Evolutionary conservation across 2,888 invertebrate species (phyloP), one percentile per base, ranked within the genome.

Genomic region (Drosophila neonasuta): DNA sequence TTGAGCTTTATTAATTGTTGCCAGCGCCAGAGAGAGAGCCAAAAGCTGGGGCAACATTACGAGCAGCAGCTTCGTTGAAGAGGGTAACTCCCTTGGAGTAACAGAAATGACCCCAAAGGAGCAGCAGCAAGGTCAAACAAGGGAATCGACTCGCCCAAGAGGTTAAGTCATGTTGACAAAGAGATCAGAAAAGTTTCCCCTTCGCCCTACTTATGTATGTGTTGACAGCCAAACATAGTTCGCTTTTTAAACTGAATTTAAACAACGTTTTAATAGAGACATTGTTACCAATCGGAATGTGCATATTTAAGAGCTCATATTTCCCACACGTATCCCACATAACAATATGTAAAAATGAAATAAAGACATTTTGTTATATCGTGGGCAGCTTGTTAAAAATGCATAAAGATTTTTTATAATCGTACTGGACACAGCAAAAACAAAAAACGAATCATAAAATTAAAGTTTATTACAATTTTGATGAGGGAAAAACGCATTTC

Each of bases 1-100:
- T 71, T 80, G 79, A 80, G 86, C 84, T 78, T 83, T 80, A 80
- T 80, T 80, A 86, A 80, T 80, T 80, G 86, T 75, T 55, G 50
- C 70, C 62, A 36, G 5, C 6, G 24, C 24, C 32, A 36, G 36
- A 24, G 34, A n/a, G 15, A 24, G 24, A 55, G 54, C 49, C n/a
- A 59, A 46, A 51, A 50, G 20, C 32, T 58, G 24, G 52, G 42
- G 32, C 32, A 8, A 32, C 32, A 32, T 32, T 32, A 32, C 39
- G n/a, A 36, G 36, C 2, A 15, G 39, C 15, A 41, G 39, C 55
- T 20, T 15, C 29, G 44, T 61, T 56, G 73, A 72, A 72, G 68
- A 74, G 74, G 74, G 74, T 74, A 67, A 17, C 46, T 42, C 36
- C 11, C 24, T 30, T 42, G 32, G 29, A 57, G 15, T 15, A 32